These are phyloP conservation scores for Percina caprodes DNA, from an alignment of 2,113 vertebrate species.

Conservation along the genomic window DNA sequence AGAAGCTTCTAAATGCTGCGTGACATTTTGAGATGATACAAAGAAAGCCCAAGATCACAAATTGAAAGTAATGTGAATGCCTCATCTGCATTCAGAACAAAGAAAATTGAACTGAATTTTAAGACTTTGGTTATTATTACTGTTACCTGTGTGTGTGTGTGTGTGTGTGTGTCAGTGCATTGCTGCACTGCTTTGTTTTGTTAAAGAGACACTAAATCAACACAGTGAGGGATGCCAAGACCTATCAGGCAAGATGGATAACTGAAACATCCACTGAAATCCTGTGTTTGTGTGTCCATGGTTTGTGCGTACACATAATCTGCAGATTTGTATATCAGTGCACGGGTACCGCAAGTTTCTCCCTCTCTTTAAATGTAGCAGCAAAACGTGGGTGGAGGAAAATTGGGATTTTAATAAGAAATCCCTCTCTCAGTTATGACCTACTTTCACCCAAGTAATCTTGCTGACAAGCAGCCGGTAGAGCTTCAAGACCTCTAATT, in stretches of 20 bases:
- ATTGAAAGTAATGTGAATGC: constrained; percentile 12
- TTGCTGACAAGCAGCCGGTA: constrained; percentile 58
- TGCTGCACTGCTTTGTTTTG: constrained; percentile 65
- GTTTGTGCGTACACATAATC: constrained; percentile 50
- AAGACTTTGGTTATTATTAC: constrained; percentile 35
- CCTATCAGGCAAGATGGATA: constrained; percentile 68
- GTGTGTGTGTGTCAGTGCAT: constrained; percentile 9
- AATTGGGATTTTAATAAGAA: constrained; percentile 57
- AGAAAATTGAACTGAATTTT: constrained; percentile 46
- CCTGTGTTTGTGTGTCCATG: constrained; percentile 38
- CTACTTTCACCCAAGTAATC: constrained; percentile 72
- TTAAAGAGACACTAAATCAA: constrained; percentile 77
- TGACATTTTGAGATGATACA: constrained; percentile 11
- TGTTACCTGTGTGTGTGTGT: constrained; percentile 6
- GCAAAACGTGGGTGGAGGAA: constrained; percentile 66
- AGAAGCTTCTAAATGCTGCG: constrained; percentile 13
- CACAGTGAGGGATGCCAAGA: constrained; percentile 60
- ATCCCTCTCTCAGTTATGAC: constrained; percentile 73
- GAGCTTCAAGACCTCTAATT: constrained; percentile 64
- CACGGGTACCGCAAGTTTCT: constrained; percentile 46
- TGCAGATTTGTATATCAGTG: constrained; percentile 61
- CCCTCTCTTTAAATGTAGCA: constrained; percentile 57
- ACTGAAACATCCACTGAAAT: constrained; percentile 65
- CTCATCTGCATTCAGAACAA: constrained; percentile 24
- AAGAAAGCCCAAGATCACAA: constrained; percentile 17